These are phyloP conservation scores for Zaprionus kolodkinae DNA, from an alignment of 1,140 invertebrate genomes.

Conservation along the genomic window DNA sequence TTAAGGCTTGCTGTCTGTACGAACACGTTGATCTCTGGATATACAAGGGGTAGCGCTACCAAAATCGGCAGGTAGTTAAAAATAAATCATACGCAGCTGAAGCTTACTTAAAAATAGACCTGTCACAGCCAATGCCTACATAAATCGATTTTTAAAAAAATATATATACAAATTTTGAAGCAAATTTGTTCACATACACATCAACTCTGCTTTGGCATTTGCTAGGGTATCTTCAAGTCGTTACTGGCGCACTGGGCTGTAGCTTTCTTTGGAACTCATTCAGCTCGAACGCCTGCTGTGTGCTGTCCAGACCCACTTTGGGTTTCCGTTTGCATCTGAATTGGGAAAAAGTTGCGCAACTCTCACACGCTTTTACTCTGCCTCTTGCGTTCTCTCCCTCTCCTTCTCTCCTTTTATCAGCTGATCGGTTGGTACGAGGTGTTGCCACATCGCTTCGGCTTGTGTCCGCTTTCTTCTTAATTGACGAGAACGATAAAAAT, in stretches of 20 bases:
- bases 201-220: background rate
- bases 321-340: slow-evolving; percentile 28
- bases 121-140: too few relatives aligned
- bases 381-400: background rate
- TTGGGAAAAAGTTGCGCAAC: slow-evolving; percentile 27
- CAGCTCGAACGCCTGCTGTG: slow-evolving; percentile 51
- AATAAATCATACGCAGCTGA: background rate
- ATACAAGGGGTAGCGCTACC: background rate
- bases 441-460: slow-evolving; percentile 56
- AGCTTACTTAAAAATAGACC: too few relatives aligned
- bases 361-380: background rate
- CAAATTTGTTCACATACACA: too few relatives aligned
- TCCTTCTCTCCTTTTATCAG: background rate
- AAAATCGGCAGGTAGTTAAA: background rate
- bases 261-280: slow-evolving; percentile 20
- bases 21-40: background rate
- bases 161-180: too few relatives aligned
- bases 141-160: too few relatives aligned
- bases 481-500: slow-evolving; percentile 31
- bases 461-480: slow-evolving; percentile 23
- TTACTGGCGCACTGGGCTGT: background rate
- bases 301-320: background rate
- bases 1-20: background rate
- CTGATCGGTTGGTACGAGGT: slow-evolving; percentile 27
- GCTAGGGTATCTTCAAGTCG: background rate